phyloP scores from a whole-genome alignment of 2,888 invertebrate species.

The Protonemura montana region DNA sequence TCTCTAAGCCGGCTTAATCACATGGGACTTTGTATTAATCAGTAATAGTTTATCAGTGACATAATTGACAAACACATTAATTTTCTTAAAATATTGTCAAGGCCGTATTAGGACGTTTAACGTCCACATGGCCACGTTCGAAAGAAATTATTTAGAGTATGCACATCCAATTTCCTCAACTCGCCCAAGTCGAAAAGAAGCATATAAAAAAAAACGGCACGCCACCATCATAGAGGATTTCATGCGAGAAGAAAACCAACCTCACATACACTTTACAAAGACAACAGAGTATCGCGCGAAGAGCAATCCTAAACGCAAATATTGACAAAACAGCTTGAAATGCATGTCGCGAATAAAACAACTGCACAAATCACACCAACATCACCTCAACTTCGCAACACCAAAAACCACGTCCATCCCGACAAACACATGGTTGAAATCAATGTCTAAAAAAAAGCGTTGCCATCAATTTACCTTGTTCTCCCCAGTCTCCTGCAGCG shows the following conservation, averaged over 20 bases:
- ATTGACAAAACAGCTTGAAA: background rate
- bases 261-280: too few species aligned
- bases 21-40: background rate
- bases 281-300: background rate
- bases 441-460: background rate
- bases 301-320: background rate
- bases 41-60: background rate
- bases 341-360: background rate
- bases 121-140: too few species aligned
- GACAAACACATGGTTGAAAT: background rate
- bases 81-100: too few species aligned
- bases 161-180: too few species aligned
- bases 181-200: too few species aligned
- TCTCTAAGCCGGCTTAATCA: background rate
- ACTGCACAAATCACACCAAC: background rate
- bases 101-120: too few species aligned
- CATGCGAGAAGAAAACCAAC: too few species aligned
- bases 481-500: slow-evolving; percentile 24
- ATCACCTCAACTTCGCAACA: background rate
- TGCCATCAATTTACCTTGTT: background rate
- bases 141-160: too few species aligned
- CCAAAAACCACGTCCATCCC: background rate
- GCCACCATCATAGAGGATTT: too few species aligned
- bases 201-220: too few species aligned
- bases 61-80: too few species aligned